phyloP scores from a whole-genome alignment of 2,888 invertebrate species.

The Sicus ferrugineus region DNA sequence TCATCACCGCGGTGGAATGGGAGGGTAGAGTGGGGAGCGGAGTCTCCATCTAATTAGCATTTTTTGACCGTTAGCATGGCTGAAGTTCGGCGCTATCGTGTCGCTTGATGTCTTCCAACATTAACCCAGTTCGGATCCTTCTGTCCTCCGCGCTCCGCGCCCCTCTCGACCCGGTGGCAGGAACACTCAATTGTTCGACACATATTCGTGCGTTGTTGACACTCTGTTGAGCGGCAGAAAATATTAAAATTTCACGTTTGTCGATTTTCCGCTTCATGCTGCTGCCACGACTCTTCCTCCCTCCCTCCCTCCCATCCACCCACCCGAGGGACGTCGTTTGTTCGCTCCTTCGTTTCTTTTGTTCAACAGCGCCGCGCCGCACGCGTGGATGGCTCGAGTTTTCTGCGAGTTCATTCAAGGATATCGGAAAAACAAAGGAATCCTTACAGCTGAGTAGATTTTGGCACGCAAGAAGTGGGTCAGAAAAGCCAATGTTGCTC shows the following conservation, averaged over 20 bases:
- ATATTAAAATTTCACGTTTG: slow-evolving; percentile 1
- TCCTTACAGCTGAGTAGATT: slow-evolving; percentile 13
- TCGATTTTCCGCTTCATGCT: slow-evolving; percentile 13
- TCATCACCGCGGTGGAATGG: no score
- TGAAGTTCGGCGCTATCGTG: background rate
- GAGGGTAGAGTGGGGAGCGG: no score
- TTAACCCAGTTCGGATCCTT: slow-evolving; percentile 5
- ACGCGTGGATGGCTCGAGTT: no score
- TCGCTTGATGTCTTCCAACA: slow-evolving; percentile 3
- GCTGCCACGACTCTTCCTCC: no score
- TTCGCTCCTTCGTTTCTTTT: background rate
- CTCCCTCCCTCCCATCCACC: background rate
- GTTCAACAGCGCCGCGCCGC: no score
- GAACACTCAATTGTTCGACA: background rate
- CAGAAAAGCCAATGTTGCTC: background rate
- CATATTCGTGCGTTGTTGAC: slow-evolving; percentile 16
- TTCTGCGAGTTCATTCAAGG: slow-evolving; percentile 8
- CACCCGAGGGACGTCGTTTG: background rate
- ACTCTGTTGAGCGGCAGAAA: slow-evolving; percentile 2
- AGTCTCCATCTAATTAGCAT: slow-evolving; percentile 18
- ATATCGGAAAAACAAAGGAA: slow-evolving; percentile 1
- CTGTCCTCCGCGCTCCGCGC: background rate
- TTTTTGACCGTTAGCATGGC: background rate
- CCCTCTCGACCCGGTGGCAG: background rate
- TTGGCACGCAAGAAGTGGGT: slow-evolving; percentile 20